Percentiles rank a stretch among this genome's conserved stretches.
phyloP scores from a whole-genome alignment of 2,888 invertebrate genomes.

The Synanthedon formicaeformis region DNA sequence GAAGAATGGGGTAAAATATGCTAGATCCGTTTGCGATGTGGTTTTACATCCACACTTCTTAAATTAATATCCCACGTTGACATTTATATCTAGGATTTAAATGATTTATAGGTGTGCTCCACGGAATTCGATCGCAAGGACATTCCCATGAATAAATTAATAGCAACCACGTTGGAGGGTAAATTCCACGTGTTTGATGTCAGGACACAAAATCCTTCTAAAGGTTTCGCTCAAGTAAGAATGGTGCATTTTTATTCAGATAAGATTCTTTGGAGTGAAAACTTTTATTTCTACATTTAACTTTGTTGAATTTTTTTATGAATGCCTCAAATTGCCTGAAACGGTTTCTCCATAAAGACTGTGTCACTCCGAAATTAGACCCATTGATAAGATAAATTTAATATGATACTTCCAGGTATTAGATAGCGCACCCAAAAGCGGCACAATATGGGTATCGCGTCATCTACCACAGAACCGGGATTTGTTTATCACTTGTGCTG shows the following conservation, averaged over 20 bases:
- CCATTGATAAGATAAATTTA: too few relatives aligned
- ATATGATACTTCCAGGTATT: constrained; percentile 32
- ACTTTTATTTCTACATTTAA: background rate
- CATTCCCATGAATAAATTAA: constrained; percentile 95
- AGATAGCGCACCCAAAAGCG: constrained; percentile 59
- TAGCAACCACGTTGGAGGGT: constrained; percentile 91
- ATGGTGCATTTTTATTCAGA: constrained; percentile 9
- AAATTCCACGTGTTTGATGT: constrained; percentile 91
- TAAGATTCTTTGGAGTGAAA: too few relatives aligned
- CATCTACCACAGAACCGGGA: constrained; percentile 96
- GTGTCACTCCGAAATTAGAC: too few relatives aligned
- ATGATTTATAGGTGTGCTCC: constrained; percentile 74
- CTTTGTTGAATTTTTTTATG: too few relatives aligned
- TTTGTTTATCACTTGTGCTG: constrained; percentile 90
- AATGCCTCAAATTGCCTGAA: too few relatives aligned
- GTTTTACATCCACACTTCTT: background rate
- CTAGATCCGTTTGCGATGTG: background rate
- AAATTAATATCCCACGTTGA: background rate
- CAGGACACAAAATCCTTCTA: constrained; percentile 86
- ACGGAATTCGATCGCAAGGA: constrained; percentile 93
- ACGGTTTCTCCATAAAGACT: too few relatives aligned
- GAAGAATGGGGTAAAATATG: constrained; percentile 82
- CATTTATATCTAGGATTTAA: background rate
- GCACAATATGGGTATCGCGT: constrained; percentile 89
- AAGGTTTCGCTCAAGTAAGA: constrained; percentile 81